Conservation (phyloP, 2,888 invertebrate genomes). For the Steinernema hermaphroditum region DNA sequence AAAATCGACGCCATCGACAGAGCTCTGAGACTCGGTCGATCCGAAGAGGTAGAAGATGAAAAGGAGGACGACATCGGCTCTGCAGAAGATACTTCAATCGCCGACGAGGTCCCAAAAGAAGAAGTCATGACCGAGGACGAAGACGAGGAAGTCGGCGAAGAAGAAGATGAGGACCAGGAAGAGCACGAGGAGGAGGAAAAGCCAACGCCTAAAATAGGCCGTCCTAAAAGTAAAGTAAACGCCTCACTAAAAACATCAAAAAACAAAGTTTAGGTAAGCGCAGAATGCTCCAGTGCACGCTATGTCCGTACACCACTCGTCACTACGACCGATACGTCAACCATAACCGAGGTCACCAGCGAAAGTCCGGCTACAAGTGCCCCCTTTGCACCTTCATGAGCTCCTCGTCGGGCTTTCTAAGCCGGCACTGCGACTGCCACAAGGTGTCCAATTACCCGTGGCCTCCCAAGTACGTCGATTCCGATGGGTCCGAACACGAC, state of each 20-base stretch:
- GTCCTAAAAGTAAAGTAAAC: conserved; percentile 7
- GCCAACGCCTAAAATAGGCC: background rate
- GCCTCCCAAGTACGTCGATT: conserved; percentile 29
- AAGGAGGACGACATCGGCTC: background rate
- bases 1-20: conserved; percentile 26
- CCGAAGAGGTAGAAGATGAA: background rate
- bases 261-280: background rate
- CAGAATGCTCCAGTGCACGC: conserved; percentile 29
- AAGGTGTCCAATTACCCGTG: conserved; percentile 16
- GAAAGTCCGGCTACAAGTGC: conserved; percentile 35
- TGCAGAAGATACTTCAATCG: no score
- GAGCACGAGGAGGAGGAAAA: conserved; percentile 33
- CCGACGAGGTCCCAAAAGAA: no score
- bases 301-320: conserved; percentile 36
- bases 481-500: background rate
- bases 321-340: conserved; percentile 33
- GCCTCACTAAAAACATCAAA: background rate
- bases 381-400: conserved; percentile 36
- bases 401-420: conserved; percentile 18
- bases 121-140: background rate
- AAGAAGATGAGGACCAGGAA: conserved; percentile 15
- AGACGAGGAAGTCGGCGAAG: background rate
- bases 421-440: conserved; percentile 25
- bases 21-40: background rate
- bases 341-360: conserved; percentile 34